Base-by-base conservation (phyloP, 2,113 vertebrate species). In the Chionodraco myersi region DNA sequence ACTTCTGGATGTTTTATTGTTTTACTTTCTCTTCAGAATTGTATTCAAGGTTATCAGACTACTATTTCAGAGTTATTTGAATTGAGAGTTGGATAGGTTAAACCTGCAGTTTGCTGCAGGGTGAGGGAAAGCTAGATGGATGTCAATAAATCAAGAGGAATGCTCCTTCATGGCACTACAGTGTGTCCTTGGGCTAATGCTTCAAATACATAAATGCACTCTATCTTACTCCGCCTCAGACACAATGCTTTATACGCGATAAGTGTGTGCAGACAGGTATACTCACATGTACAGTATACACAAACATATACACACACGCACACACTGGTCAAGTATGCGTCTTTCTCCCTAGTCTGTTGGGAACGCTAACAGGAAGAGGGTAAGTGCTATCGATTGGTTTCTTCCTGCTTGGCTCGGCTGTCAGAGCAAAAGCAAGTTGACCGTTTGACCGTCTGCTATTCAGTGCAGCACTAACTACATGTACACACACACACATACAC, bases 371-470 rank as follows among this genome's bases (percentile, higher is more conserved):
- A 92, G 92, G 92, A 93, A 93, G 88, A 90, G 89, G 86, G 81
- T 93, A 93, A 94, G 92, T 92, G 90, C 82, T 89, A 94, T 94
- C 82, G 93, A 95, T 94, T 88, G 83, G 72, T 81, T 80, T 83
- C 93, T 93, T 94, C 90, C 93, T 93, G 89, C 80, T 85, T 83
- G 69, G 83, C 68, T 79, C 52, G 34, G 78, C 77, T 86, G 87
- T 88, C 80, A 83, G 80, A 86, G 87, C 59, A 85, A 88, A 91
- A 90, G 91, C 88, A 92, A 91, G 74, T 86, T 85, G 87, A 91
- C 79, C 72, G 41, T 87, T 85, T 92, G 86, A 90, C 88, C 26
- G 85, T 74, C 80, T 86, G 87, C 54, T 86, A 87, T 75, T 76
- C 54, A 82, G 69, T 75, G 68, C 49, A 78, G 58, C 75, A 64